Percentiles rank a stretch among this genome's conserved stretches.
Conservation (phyloP, 2,113 vertebrate species). For the Takifugu flavidus region DNA sequence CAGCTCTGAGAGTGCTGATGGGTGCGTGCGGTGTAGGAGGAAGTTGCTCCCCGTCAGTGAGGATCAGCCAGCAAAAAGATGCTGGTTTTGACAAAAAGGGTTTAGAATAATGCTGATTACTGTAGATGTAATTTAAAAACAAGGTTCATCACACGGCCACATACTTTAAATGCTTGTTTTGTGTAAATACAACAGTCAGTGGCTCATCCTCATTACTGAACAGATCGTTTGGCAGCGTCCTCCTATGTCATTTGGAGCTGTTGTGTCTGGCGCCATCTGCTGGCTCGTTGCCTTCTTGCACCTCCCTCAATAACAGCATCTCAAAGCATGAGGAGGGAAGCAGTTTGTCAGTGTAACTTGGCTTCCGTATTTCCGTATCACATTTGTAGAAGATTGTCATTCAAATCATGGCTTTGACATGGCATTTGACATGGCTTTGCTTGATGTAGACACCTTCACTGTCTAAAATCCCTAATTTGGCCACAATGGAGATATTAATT, state of each 20-base stretch:
- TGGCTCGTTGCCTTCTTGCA: conserved; percentile 57
- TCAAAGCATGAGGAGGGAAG: conserved; percentile 61
- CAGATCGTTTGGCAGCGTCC: conserved; percentile 54
- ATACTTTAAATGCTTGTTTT: background rate
- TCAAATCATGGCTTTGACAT: conserved; percentile 33
- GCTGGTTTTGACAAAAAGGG: background rate
- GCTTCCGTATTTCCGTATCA: conserved; percentile 18
- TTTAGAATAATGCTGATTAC: too few relatives aligned
- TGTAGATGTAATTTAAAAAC: too few relatives aligned
- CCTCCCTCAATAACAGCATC: conserved; percentile 48
- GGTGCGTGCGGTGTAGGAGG: conserved; percentile 56
- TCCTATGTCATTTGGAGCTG: conserved; percentile 45
- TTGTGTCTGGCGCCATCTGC: conserved; percentile 63
- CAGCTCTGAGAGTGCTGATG: conserved; percentile 68
- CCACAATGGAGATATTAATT: background rate
- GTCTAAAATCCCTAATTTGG: background rate
- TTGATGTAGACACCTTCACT: conserved; percentile 26
- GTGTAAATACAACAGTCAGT: conserved; percentile 22
- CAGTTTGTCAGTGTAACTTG: conserved; percentile 54
- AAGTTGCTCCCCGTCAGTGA: conserved; percentile 52
- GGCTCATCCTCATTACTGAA: conserved; percentile 39
- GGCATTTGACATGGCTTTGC: conserved; percentile 41
- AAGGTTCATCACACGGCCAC: background rate
- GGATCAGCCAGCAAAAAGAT: conserved; percentile 8
- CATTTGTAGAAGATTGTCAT: background rate